Percentiles rank a stretch among this genome's conserved stretches.
Evolutionary conservation across 2,888 invertebrate genomes (phyloP).

Genomic region (Agonopterix arenella): DNA sequence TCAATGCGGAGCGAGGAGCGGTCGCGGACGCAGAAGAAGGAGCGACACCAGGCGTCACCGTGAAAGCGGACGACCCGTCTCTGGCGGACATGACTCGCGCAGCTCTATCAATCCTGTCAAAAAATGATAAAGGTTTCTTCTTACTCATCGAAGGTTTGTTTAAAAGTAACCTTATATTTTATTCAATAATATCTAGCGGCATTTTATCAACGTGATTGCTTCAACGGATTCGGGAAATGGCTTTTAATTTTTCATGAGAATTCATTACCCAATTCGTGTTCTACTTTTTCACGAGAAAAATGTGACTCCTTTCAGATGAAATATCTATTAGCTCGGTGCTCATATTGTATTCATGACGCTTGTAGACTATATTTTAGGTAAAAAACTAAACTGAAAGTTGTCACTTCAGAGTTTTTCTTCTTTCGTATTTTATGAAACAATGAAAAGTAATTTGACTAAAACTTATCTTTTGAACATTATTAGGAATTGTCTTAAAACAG

Average conservation of each 20-base stretch:
- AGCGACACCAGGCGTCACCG: conserved; percentile 78
- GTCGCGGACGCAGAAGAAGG: conserved; percentile 69
- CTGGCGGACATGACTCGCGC: conserved; percentile 86
- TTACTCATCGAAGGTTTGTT: conserved; percentile 84
- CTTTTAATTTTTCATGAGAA: neutral
- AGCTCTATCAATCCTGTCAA: conserved; percentile 81
- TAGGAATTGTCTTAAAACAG: neutral
- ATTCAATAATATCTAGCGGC: neutral
- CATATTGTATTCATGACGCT: conserved; percentile 20
- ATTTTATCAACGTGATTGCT: neutral
- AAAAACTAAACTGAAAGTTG: too few relatives aligned
- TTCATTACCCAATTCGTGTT: neutral
- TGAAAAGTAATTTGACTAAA: neutral
- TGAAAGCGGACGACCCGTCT: conserved; percentile 82
- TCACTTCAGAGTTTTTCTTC: conserved; percentile 1
- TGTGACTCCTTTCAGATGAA: neutral
- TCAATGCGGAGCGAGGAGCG: conserved; percentile 83
- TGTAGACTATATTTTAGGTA: too few relatives aligned
- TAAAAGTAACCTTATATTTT: neutral
- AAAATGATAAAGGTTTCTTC: conserved; percentile 86
- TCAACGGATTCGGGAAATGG: neutral
- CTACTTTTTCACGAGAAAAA: neutral
- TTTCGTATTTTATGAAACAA: conserved; percentile 3
- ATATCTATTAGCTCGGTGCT: conserved; percentile 5
- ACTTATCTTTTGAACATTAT: too few relatives aligned